These are phyloP conservation scores for Macrophya annulata DNA, from an alignment of 2,888 invertebrate species.

Conservation along the genomic window DNA sequence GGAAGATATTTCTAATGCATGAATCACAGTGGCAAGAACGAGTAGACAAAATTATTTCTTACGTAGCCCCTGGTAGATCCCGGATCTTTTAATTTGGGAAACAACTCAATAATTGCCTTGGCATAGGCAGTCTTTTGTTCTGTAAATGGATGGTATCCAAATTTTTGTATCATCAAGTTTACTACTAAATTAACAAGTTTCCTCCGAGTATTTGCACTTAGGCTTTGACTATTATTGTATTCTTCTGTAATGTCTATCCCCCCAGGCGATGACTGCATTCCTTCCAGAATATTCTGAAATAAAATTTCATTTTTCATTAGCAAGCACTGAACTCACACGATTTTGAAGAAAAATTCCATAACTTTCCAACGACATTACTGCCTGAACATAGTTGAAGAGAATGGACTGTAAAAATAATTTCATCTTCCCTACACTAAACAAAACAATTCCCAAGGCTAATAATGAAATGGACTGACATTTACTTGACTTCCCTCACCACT, in stretches of 20 bases:
- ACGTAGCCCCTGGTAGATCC: constrained; percentile 52
- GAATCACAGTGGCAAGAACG: too few species aligned
- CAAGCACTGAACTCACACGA: too few species aligned
- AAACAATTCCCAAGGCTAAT: not conserved
- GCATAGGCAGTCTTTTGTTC: constrained; percentile 56
- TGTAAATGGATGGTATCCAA: constrained; percentile 55
- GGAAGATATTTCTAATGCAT: not conserved
- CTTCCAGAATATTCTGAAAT: constrained; percentile 18
- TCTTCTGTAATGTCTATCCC: constrained; percentile 43
- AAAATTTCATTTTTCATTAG: not conserved
- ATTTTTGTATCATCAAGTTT: constrained; percentile 52
- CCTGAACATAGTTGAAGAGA: too few species aligned
- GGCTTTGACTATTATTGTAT: constrained; percentile 37
- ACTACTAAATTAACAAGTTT: constrained; percentile 56
- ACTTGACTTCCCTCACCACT: not conserved
- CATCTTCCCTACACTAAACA: too few species aligned
- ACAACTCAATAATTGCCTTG: constrained; percentile 32
- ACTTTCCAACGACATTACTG: too few species aligned
- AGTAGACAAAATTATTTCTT: constrained; percentile 19
- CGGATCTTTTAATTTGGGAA: constrained; percentile 55
- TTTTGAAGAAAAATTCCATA: too few species aligned
- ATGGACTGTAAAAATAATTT: too few species aligned
- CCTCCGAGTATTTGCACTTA: constrained; percentile 46
- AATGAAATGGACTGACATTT: not conserved
- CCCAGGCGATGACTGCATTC: not conserved